Evolutionary conservation across 2,797 vertebrate genomes (phyloP), one percentile per base, ranked within the genome.

Genomic region (Xyrichtys novacula): DNA sequence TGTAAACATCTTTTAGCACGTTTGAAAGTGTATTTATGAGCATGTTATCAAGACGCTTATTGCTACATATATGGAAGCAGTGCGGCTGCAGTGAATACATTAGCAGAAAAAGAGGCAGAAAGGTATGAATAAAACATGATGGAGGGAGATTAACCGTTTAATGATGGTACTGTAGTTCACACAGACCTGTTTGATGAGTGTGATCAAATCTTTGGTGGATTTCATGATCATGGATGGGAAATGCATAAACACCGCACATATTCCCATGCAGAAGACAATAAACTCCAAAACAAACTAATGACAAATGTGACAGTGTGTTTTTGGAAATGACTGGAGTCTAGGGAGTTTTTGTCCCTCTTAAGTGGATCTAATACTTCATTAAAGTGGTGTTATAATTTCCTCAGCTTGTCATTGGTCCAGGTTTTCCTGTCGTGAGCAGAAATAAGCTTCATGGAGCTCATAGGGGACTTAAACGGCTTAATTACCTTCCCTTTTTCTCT

Each of bases 401-500:
- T 19, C 23, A 38, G 28, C 57, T 47, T 48, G 60, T 66, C 65
- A 50, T 4, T 23, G 39, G n/a, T 60, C 16, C 7, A 40, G 36
- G 15, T 25, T 65, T 43, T 49, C 22, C 23, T 65, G 53, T 59
- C 43, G 34, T 29, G 38, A 52, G 34, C 46, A 50, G 50, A 54
- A 47, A 72, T 52, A 8, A 52, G 34, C 62, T 59, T 59, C n/a
- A 65, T 4, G 5, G n/a, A 34, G 17, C 40, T 43, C 42, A 26
- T 19, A 19, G 25, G 40, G 54, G 55, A 46, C 29, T 65, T 42
- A 50, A 59, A 66, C 7, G 1, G 47, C 58, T 47, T 63, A 55
- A 69, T 83, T 74, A 58, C 57, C 49, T 63, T 62, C 46, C 26
- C 8, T 58, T n/a, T n/a, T n/a, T 85, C 53, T 71, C 4, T 29